These are phyloP conservation scores for Endomychus coccineus DNA, from an alignment of 2,888 invertebrate species.

Conservation along the genomic window DNA sequence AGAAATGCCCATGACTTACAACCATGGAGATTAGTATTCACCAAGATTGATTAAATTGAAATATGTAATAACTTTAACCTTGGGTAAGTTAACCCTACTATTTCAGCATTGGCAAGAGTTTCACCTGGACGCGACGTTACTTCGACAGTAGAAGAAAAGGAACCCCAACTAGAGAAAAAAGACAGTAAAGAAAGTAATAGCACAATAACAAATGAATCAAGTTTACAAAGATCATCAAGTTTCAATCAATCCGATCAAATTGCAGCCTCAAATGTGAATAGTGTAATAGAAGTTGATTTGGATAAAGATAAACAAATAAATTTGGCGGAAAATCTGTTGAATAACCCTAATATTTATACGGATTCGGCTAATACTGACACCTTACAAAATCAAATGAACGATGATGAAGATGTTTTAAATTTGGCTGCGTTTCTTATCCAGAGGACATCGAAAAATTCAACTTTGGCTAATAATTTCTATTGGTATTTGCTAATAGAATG, in stretches of 20 bases:
- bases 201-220: constrained; percentile 36
- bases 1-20: too few relatives aligned
- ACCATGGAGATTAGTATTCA: too few relatives aligned
- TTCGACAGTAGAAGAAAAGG: constrained; percentile 36
- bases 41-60: not conserved
- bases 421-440: constrained; percentile 86
- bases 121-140: constrained; percentile 33
- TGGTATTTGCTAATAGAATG: constrained; percentile 96
- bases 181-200: constrained; percentile 41
- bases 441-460: constrained; percentile 81
- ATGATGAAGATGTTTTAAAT: constrained; percentile 51
- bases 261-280: constrained; percentile 34
- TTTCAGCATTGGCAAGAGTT: constrained; percentile 27
- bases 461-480: constrained; percentile 92
- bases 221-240: constrained; percentile 34
- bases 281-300: constrained; percentile 35
- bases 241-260: constrained; percentile 37
- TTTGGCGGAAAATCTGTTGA: constrained; percentile 33
- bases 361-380: constrained; percentile 48
- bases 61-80: not conserved
- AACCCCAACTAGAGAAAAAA: constrained; percentile 39
- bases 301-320: constrained; percentile 17
- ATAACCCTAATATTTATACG: constrained; percentile 34
- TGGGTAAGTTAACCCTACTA: not conserved
- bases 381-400: constrained; percentile 43